Evolutionary conservation across 2,888 invertebrate genomes (phyloP), one percentile per base, ranked within the genome.

Genomic region (Drosophila meridionalis): DNA sequence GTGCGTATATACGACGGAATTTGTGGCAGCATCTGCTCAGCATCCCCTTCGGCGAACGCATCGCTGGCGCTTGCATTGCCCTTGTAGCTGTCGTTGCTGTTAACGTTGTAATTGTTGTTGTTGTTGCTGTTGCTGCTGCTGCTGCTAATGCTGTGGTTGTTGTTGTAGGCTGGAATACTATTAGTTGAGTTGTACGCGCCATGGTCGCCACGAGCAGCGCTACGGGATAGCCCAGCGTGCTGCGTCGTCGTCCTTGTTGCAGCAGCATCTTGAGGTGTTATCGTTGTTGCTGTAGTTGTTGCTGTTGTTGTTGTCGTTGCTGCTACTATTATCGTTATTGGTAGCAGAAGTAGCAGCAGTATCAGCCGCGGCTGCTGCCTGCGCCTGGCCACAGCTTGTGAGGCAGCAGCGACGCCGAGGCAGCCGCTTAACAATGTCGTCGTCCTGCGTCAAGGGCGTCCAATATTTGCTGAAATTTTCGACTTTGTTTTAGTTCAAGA

Each of bases 1-100:
- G 96, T 96, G 82, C 97, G 95, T 93, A 98, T 97, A 94, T 98
- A 98, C 91, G 95, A 94, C 80, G 98, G 98, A 90, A 98, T 95
- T 88, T 95, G 94, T 73, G 95, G 94, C 78, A 93, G 78, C 90
- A 86, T 76, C 87, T 76, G 89, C 59, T 89, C 90, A 80, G 74
- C 32, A 63, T 87, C 69, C 36, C 61, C 63, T 32, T 60, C 71
- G 71, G 65, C 43, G 68, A 58, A 30, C 63, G 50, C 43, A 47
- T 61, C 48, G 50, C 63, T 42, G 48, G 71, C 5, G 38, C 50
- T 69, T 34, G 70, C 58, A 69, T 66, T 73, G 64, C 69, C 56
- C 12, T 20, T 38, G 53, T 55, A 26, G 69, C 42, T 59, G 36
- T 52, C 50, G 56, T 58, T 60, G 67, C 11, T 34, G 55, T 34